Base-by-base conservation (phyloP, 2,888 invertebrate species). In the Cabera pusaria region DNA sequence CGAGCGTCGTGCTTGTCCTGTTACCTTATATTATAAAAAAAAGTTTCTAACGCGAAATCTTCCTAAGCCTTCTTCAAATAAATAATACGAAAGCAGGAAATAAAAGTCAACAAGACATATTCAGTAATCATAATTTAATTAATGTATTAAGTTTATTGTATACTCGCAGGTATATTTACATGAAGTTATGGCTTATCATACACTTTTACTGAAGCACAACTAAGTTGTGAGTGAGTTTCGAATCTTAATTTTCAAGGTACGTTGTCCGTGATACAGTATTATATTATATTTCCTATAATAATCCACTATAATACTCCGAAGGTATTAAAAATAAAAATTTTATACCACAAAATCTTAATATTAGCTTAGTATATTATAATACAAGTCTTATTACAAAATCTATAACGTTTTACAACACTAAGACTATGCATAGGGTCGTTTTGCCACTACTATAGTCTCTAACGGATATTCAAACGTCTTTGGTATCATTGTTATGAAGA, bases 391-490 rank as follows among this genome's bases (percentile, higher is more conserved):
- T 59, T 72, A 70, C 65, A 76, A 79, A 82, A 78, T 76, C 71
- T 83, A 81, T 82, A 77, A 80, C 67, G 60, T 79, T 74, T 74
- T 33, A 81, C 69, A 82, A 77, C 65, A 66, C 72, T 76, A 80
- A 57, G 67, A 69, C 51, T 59, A 64, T 53, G 69, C 56, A 74
- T 72, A 57, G 68, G 59, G 47, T 56, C 59, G 50, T 51, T 63
- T 50, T 38, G 49, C 64, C 73, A 63, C 72, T 66, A 64, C 60
- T 65, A 67, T 62, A 78, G 71, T 63, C 73, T 78, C 75, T 78
- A 74, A 66, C 76, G 82, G 87, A 86, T 86, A 86, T 85, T 87
- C 86, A 79, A 86, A 77, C 76, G 78, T 88, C 88, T 88, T 88
- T 88, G 88, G 88, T 88, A 88, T 88, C 72, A 85, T 77, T 77